These are phyloP conservation scores for Drosophila leontia DNA, from an alignment of 1,140 invertebrate genomes.

Conservation along the genomic window DNA sequence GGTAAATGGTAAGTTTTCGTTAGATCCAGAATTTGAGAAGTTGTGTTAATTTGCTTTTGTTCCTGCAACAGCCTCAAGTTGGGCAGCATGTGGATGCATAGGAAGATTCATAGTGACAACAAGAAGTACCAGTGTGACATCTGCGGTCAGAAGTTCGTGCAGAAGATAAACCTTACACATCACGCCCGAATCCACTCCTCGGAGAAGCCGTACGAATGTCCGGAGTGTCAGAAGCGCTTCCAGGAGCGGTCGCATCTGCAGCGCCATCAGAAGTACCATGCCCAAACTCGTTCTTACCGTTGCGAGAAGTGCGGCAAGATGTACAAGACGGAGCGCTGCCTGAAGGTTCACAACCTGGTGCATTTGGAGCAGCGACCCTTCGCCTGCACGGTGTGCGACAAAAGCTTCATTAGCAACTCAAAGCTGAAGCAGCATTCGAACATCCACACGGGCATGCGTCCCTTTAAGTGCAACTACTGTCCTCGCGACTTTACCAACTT, in stretches of 20 bases:
- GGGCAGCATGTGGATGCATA: slow-evolving; percentile 86
- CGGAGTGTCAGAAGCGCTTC: slow-evolving; percentile 87
- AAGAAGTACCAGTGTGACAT: slow-evolving; percentile 86
- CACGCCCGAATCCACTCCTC: slow-evolving; percentile 87
- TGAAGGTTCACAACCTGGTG: slow-evolving; percentile 86
- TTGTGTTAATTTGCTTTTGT: neutral
- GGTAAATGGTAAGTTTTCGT: slow-evolving; percentile 85
- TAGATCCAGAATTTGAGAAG: too few relatives aligned
- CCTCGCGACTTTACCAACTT: slow-evolving; percentile 86
- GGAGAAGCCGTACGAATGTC: slow-evolving; percentile 88
- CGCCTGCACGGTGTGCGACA: slow-evolving; percentile 85
- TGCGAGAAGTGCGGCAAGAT: slow-evolving; percentile 85
- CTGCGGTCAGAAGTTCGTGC: slow-evolving; percentile 86
- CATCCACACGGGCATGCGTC: slow-evolving; percentile 86
- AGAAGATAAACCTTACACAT: slow-evolving; percentile 86
- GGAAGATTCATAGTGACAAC: slow-evolving; percentile 85
- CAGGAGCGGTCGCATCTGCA: slow-evolving; percentile 86
- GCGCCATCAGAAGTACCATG: slow-evolving; percentile 86
- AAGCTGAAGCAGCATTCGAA: slow-evolving; percentile 87
- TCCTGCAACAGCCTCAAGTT: slow-evolving; percentile 84
- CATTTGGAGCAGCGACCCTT: slow-evolving; percentile 85
- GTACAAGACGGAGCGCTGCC: slow-evolving; percentile 86
- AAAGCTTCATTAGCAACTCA: slow-evolving; percentile 86
- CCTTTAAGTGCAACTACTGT: slow-evolving; percentile 87
- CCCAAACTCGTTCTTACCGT: slow-evolving; percentile 85